Evolutionary conservation across 2,888 invertebrate species (phyloP).

Genomic region (Ormia ochracea): DNA sequence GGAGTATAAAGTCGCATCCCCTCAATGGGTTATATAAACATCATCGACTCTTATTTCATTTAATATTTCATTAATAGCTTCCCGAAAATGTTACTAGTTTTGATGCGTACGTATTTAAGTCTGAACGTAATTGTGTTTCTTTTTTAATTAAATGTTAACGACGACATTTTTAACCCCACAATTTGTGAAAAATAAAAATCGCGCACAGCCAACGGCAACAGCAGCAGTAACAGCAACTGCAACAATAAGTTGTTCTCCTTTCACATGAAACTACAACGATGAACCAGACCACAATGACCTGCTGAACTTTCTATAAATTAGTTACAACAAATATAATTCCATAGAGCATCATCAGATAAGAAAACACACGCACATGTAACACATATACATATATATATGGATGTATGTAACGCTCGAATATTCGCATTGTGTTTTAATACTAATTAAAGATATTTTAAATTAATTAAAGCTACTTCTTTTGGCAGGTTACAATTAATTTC

Average conservation of each 20-base stretch:
- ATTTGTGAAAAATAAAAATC: slow-evolving; percentile 31
- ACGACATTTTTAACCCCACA: slow-evolving; percentile 56
- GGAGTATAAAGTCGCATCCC: too few relatives aligned
- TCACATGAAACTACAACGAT: neutral
- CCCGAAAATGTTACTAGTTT: neutral
- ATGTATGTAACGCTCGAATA: neutral
- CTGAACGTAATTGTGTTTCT: slow-evolving; percentile 14
- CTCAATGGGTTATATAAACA: slow-evolving; percentile 26
- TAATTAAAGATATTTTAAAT: too few relatives aligned
- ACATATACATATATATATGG: neutral
- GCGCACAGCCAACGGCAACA: neutral
- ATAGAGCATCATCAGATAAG: neutral
- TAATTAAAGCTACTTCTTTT: too few relatives aligned
- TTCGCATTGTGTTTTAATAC: neutral
- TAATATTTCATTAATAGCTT: slow-evolving; percentile 4
- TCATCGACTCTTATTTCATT: slow-evolving; percentile 17
- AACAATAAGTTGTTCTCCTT: neutral
- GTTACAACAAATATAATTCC: slow-evolving; percentile 25
- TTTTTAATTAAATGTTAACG: slow-evolving; percentile 58
- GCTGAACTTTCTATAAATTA: slow-evolving; percentile 55
- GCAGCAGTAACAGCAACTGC: neutral
- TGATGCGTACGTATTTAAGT: neutral
- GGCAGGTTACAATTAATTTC: too few relatives aligned
- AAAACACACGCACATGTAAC: neutral
- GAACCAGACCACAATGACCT: slow-evolving; percentile 28